Evolutionary conservation across 2,797 vertebrate genomes (phyloP), one percentile per base, ranked within the genome.

Genomic region (Hippocampus kuda): DNA sequence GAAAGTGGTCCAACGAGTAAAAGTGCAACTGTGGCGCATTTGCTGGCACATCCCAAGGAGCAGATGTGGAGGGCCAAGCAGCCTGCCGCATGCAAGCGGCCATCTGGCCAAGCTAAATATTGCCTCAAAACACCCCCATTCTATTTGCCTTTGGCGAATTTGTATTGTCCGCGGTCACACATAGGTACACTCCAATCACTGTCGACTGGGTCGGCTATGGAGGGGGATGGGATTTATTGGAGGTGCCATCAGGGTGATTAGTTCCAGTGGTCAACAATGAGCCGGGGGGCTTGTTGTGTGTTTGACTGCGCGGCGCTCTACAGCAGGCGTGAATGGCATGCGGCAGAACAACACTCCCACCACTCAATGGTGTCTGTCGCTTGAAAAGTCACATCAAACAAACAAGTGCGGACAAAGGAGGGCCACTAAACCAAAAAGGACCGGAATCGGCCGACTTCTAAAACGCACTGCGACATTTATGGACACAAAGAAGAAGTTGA

Each of bases 101-200:
- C 91, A 91, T 92, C 90, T 92, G 91, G 91, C 90, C 89, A 92
- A 91, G 89, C 89, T 89, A 91, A 92, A 92, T 91, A 91, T 91
- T 91, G 90, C 88, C 87, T 88, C 88, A 90, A 85, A 84, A 85
- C 86, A 85, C 88, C 86, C 86, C 88, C 86, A 84, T 89, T 90
- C 86, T 91, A 87, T 92, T 92, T 91, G 87, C 90, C 88, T 91
- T 90, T 88, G 89, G 88, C 86, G 53, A 86, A 84, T 83, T 87
- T 85, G 84, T 87, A 89, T 88, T 91, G 90, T 91, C 86, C 85
- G 80, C 78, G 81, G 85, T 91, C 89, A 88, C 89, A 90, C 86
- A 87, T 87, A 90, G 89, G 90, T 91, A 89, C 86, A 88, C 84
- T 82, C 85, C 85, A 88, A 85, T 85, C 86, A 89, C 85, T 80